Percentiles rank a stretch among this genome's conserved stretches.
Conservation (phyloP, 2,888 invertebrate genomes). For the Phaonia tiefii region DNA sequence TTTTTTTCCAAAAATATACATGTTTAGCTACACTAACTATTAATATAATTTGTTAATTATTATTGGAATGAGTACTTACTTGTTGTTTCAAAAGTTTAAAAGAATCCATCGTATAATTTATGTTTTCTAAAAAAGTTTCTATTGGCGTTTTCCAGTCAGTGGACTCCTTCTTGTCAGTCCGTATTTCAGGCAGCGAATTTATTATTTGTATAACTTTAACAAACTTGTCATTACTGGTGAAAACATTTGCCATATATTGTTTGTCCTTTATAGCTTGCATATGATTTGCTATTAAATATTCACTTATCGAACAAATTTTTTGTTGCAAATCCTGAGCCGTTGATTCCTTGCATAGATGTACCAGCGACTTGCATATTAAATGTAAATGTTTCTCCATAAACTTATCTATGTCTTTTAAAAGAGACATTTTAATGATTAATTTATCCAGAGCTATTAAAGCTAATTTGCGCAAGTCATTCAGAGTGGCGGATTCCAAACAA, state of each 20-base stretch:
- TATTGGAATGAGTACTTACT: too few relatives aligned
- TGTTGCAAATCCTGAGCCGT: constrained; percentile 56
- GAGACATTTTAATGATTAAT: constrained; percentile 23
- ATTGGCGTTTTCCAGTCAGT: constrained; percentile 35
- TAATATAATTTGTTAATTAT: too few relatives aligned
- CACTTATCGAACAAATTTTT: constrained; percentile 64
- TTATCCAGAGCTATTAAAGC: constrained; percentile 53
- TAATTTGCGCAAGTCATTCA: constrained; percentile 31
- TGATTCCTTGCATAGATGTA: constrained; percentile 62
- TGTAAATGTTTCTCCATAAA: constrained; percentile 68
- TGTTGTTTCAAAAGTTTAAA: constrained; percentile 49
- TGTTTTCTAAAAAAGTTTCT: constrained; percentile 40
- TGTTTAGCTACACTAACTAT: too few relatives aligned
- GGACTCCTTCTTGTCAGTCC: constrained; percentile 6
- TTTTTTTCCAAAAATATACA: too few relatives aligned
- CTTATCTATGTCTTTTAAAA: constrained; percentile 42
- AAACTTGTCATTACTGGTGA: constrained; percentile 67
- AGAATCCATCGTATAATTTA: constrained; percentile 36
- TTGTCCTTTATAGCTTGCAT: constrained; percentile 66
- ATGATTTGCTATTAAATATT: constrained; percentile 68
- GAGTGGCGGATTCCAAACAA: constrained; percentile 34
- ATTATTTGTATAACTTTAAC: constrained; percentile 66
- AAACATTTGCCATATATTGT: constrained; percentile 70
- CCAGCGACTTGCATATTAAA: constrained; percentile 71
- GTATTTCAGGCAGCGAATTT: constrained; percentile 30